Conservation (phyloP, 2,113 vertebrate species). For the Sphaerodactylus townsendi region DNA sequence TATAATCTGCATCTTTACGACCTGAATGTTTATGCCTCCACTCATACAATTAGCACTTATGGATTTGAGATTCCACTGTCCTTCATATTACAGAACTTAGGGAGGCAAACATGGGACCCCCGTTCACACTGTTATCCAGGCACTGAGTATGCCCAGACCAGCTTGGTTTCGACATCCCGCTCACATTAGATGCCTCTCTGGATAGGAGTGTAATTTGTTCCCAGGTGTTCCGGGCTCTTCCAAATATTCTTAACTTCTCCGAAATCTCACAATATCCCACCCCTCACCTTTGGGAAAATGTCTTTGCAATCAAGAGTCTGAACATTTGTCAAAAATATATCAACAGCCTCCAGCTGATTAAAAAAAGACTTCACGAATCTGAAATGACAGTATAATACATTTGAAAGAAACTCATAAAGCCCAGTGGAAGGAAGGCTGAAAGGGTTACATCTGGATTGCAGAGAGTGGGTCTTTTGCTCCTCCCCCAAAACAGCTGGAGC, state of each 20-base stretch:
- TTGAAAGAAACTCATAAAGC: conserved; percentile 28
- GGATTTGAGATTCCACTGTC: no score
- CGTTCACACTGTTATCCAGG: no score
- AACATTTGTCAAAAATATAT: not conserved
- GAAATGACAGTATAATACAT: conserved; percentile 34
- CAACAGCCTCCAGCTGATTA: not conserved
- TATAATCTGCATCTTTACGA: no score
- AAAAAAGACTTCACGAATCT: conserved; percentile 1
- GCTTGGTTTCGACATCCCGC: no score
- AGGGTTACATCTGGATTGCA: conserved; percentile 46
- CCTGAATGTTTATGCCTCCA: no score
- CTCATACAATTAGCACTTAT: no score
- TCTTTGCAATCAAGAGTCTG: not conserved
- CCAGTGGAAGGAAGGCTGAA: conserved; percentile 41
- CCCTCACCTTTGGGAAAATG: no score
- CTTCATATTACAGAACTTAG: no score
- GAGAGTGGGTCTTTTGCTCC: conserved; percentile 27
- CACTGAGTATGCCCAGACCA: no score
- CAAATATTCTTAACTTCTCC: not conserved
- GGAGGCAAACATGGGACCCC: no score
- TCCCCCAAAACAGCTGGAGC: conserved; percentile 46
- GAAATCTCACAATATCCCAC: not conserved
- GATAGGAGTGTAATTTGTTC: not conserved
- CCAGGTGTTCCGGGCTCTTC: not conserved
- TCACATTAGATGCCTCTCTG: not conserved